Evolutionary conservation across 2,888 invertebrate genomes (phyloP), one percentile per base, ranked within the genome.

Genomic region (Ornithoptera alexandrae): DNA sequence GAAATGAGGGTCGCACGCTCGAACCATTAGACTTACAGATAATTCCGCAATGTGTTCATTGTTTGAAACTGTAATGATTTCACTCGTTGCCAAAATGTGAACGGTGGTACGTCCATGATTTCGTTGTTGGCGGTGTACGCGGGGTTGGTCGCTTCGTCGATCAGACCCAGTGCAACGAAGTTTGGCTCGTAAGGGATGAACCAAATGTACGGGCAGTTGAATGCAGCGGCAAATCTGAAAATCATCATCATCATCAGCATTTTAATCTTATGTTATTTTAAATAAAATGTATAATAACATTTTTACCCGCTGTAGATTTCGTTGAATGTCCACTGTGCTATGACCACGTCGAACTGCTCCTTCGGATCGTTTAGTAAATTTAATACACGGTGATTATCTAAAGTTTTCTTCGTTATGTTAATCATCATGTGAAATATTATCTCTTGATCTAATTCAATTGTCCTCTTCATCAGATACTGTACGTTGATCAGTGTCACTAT

Each of bases 131-230:
- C 74, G 5, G 77, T 76, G 64, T 82, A 85, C 1, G 85, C 80
- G 12, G 86, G 84, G 59, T 80, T 84, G 0, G 81, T 74, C 3
- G 75, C 67, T 20, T 80, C 80, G n/a, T 82, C 81, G 7, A 86
- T 78, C 4, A 85, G 66, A 30, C 79, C 74, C 24, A 84, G 15
- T 0, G 78, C 75, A 30, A 78, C 71, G 75, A 81, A 81, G 42
- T 84, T 80, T 4, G 82, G 76, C 1, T 82, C 84, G 76, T 84
- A 78, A 0, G 86, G 84, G 66, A 80, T 81, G 2, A 75, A 65
- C 84, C 84, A 85, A 39, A 85, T 77, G 70, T 80, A 53, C 1
- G 86, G 85, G 57, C 84, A 83, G 57, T 81, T 71, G 60, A 81
- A 85, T 1, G 82, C 67, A 3, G 79, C 79, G 8, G 83, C 73